These are phyloP conservation scores for Drosophila neonasuta DNA, from an alignment of 2,888 invertebrate species.

Conservation along the genomic window DNA sequence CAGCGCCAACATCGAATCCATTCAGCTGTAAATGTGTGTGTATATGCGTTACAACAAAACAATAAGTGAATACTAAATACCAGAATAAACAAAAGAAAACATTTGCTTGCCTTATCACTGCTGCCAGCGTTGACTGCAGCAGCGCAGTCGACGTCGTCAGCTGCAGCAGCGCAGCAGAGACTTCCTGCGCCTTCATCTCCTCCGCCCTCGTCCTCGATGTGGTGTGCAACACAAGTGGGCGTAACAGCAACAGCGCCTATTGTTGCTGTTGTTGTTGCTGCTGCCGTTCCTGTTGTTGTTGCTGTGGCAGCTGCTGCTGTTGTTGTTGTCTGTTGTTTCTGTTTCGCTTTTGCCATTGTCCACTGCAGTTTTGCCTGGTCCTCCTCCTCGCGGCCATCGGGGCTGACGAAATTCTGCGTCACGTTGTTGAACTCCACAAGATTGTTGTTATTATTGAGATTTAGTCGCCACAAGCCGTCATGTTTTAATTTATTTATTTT, in stretches of 20 bases:
- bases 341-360: constrained; percentile 61
- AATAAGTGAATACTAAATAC: constrained; percentile 7
- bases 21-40: constrained; percentile 37
- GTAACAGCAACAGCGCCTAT: constrained; percentile 48
- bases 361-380: constrained; percentile 46
- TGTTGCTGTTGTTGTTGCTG: constrained; percentile 32
- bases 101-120: constrained; percentile 63
- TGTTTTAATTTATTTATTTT: constrained; percentile 67
- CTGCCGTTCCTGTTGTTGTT: constrained; percentile 16
- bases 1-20: constrained; percentile 45
- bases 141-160: constrained; percentile 52
- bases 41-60: constrained; percentile 28
- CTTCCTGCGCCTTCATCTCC: constrained; percentile 33
- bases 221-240: constrained; percentile 59
- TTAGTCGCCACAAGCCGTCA: constrained; percentile 61
- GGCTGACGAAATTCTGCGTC: constrained; percentile 42
- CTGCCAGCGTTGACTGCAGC: constrained; percentile 34
- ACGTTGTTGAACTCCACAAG: constrained; percentile 49
- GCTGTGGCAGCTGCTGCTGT: constrained; percentile 21
- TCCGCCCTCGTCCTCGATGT: constrained; percentile 60
- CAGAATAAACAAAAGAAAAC: constrained; percentile 10
- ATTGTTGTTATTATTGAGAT: constrained; percentile 65
- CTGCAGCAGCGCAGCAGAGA: constrained; percentile 30
- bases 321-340: constrained; percentile 65
- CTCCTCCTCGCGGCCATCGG: constrained; percentile 55